Evolutionary conservation across 1,140 invertebrate genomes (phyloP).

Genomic region (Patella vulgata): DNA sequence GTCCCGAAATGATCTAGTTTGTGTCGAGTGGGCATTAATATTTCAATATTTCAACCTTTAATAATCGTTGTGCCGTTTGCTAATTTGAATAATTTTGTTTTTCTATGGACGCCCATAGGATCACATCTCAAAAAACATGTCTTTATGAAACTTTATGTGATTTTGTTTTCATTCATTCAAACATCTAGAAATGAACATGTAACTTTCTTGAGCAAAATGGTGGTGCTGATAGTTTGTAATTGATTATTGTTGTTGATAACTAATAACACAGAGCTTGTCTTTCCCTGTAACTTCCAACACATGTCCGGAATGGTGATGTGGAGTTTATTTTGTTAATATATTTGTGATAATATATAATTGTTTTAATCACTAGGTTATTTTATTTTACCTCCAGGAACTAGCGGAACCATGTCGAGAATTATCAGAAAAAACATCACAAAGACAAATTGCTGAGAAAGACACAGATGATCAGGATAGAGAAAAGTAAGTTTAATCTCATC

Average conservation of each 20-base stretch:
- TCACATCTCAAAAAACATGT: no score
- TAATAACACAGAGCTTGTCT: no score
- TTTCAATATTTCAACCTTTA: no score
- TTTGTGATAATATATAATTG: neutral
- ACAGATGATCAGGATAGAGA: conserved; percentile 48
- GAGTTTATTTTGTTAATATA: neutral
- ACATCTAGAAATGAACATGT: neutral
- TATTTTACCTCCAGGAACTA: conserved; percentile 59
- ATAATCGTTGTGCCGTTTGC: no score
- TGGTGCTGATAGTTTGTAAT: no score
- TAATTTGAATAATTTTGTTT: no score
- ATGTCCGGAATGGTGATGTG: neutral
- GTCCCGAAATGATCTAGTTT: no score
- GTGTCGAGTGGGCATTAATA: neutral
- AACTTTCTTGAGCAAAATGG: conserved; percentile 1
- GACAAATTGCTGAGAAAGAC: conserved; percentile 51
- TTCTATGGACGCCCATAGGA: no score
- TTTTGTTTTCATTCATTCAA: neutral
- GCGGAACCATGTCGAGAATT: conserved; percentile 66
- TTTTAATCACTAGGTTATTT: no score
- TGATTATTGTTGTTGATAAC: no score
- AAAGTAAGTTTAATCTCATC: conserved; percentile 37
- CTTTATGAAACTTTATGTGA: neutral
- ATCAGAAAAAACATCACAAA: conserved; percentile 70
- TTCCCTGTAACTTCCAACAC: no score